phyloP scores from a whole-genome alignment of 2,888 invertebrate species.

The Torymus texanus region DNA sequence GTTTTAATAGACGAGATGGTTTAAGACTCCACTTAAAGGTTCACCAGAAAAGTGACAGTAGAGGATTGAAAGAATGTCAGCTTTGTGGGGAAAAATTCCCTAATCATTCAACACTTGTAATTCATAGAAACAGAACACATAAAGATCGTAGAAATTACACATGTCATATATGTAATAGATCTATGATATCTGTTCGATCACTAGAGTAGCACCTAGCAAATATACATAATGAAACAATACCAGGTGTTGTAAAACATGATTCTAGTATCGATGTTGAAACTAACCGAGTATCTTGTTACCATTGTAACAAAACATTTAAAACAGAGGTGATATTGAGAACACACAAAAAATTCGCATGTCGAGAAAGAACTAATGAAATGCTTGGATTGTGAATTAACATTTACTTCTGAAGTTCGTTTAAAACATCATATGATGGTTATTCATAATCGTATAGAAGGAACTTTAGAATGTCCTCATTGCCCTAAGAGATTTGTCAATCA shows the following conservation, averaged over 20 bases:
- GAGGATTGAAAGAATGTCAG: constrained; percentile 72
- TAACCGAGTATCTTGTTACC: constrained; percentile 69
- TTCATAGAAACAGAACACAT: constrained; percentile 72
- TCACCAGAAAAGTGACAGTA: constrained; percentile 71
- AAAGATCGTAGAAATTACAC: constrained; percentile 72
- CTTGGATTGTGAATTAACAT: constrained; percentile 68
- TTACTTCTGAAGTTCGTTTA: constrained; percentile 71
- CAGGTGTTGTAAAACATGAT: constrained; percentile 62
- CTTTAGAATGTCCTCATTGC: constrained; percentile 71
- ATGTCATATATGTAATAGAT: constrained; percentile 72
- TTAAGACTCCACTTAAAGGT: constrained; percentile 71
- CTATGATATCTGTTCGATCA: constrained; percentile 72
- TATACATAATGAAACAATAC: constrained; percentile 69
- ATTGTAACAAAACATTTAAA: constrained; percentile 72
- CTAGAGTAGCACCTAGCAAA: constrained; percentile 73
- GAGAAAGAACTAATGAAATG: constrained; percentile 73
- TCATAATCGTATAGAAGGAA: constrained; percentile 71
- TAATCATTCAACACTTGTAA: constrained; percentile 72
- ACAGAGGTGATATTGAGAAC: constrained; percentile 73
- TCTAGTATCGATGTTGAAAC: constrained; percentile 63
- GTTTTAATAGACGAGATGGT: constrained; percentile 72
- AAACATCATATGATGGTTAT: constrained; percentile 73
- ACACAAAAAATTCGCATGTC: constrained; percentile 72
- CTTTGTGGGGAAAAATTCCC: constrained; percentile 73
- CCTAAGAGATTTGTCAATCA: constrained; percentile 73